Evolutionary conservation across 2,797 vertebrate species (phyloP).

Genomic region (Helicolenus hilgendorfi): DNA sequence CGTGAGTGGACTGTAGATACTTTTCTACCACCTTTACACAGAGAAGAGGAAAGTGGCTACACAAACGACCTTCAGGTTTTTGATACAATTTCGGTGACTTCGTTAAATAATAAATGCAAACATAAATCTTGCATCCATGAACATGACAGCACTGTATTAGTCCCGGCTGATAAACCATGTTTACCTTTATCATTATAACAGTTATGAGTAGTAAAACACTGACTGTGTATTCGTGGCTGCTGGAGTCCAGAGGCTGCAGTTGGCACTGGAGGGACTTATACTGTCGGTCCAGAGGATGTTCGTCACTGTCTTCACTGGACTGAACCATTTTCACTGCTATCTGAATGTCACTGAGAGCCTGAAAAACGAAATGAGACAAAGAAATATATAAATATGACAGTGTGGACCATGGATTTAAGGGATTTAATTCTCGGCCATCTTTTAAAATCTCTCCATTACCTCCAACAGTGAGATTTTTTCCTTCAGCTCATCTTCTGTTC

Average conservation of each 20-base stretch:
- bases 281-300: constrained; percentile 93
- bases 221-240: constrained; percentile 90
- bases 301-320: constrained; percentile 79
- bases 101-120: neutral
- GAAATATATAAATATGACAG: rapidly evolving
- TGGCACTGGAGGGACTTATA: constrained; percentile 91
- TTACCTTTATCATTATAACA: neutral
- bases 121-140: neutral
- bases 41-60: neutral
- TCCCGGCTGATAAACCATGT: neutral
- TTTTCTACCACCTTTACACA: constrained; percentile 90
- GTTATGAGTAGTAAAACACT: neutral
- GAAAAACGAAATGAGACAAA: neutral
- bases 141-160: neutral
- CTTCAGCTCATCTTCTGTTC: constrained; percentile 90
- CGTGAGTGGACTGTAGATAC: constrained; percentile 93
- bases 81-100: neutral
- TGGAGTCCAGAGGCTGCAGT: constrained; percentile 87
- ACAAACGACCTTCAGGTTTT: neutral
- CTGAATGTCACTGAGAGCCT: constrained; percentile 93
- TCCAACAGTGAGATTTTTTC: constrained; percentile 93
- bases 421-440: neutral
- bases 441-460: constrained; percentile 78
- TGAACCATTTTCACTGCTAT: constrained; percentile 93
- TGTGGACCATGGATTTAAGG: neutral